phyloP scores from a whole-genome alignment of 2,888 invertebrate species.

The Sacculina carcini region DNA sequence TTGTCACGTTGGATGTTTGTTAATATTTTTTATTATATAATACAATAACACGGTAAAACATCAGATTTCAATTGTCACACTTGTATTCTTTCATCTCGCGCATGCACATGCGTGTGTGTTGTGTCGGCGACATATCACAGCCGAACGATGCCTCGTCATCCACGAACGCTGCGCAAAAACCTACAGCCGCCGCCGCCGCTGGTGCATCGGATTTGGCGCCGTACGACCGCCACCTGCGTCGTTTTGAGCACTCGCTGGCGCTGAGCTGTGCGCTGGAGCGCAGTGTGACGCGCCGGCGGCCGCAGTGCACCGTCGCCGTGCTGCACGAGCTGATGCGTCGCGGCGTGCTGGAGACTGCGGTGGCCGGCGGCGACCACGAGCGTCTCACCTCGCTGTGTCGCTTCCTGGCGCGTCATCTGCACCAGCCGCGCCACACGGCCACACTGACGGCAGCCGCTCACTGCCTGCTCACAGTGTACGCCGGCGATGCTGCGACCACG shows the following conservation, averaged over 20 bases:
- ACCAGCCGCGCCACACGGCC: conserved; percentile 43
- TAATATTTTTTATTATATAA: too few species aligned
- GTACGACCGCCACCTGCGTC: conserved; percentile 43
- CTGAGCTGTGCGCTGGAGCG: conserved; percentile 38
- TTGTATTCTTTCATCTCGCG: too few species aligned
- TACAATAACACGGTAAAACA: too few species aligned
- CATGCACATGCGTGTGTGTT: too few species aligned
- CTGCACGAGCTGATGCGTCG: conserved; percentile 50
- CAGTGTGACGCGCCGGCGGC: conserved; percentile 32
- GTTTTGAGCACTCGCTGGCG: conserved; percentile 57
- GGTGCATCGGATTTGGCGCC: conserved; percentile 11
- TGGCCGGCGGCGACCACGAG: conserved; percentile 40
- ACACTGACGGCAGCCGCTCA: conserved; percentile 44
- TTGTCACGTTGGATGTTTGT: too few species aligned
- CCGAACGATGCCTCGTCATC: too few species aligned
- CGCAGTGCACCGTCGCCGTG: conserved; percentile 49
- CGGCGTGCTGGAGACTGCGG: conserved; percentile 43
- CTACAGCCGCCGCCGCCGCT: not conserved
- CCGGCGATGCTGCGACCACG: conserved; percentile 25
- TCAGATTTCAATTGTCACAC: too few species aligned
- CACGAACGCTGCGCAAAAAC: too few species aligned
- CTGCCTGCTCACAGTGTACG: conserved; percentile 33
- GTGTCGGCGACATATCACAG: too few species aligned
- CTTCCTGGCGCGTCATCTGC: conserved; percentile 46
- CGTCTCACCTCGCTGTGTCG: conserved; percentile 36